These are phyloP conservation scores for Hetaerina americana DNA, from an alignment of 1,140 invertebrate genomes.

Conservation along the genomic window DNA sequence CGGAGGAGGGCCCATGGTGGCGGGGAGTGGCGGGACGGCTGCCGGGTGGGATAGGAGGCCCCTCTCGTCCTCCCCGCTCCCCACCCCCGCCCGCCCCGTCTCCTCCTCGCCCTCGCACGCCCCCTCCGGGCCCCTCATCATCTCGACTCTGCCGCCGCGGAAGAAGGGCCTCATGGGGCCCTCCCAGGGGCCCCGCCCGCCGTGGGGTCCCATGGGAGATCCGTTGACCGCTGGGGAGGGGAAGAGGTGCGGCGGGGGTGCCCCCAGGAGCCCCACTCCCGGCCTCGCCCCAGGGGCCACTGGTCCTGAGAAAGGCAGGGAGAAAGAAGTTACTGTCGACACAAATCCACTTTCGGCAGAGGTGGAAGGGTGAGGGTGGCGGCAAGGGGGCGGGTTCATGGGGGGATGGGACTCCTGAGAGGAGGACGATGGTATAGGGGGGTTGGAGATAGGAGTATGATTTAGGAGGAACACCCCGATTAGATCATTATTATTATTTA, in stretches of 20 bases:
- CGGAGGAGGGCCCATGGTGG: neutral
- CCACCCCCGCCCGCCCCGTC: neutral
- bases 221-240: neutral
- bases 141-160: neutral
- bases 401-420: no score
- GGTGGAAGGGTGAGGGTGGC: neutral
- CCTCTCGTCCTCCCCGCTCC: no score
- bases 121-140: neutral
- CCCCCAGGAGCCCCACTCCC: neutral
- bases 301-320: neutral
- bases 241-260: neutral
- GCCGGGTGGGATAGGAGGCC: no score
- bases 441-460: no score
- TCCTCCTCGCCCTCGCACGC: neutral
- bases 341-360: neutral
- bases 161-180: neutral
- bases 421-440: no score
- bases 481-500: neutral
- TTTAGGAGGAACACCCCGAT: no score
- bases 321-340: neutral
- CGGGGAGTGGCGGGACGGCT: neutral
- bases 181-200: neutral
- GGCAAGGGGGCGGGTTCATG: neutral
- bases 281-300: neutral
- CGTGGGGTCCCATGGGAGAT: neutral